A percentile compares a stretch with the other conserved stretches of the same genome.
Evolutionary conservation across 2,113 vertebrate species (phyloP).

Genomic region (Heliornis fulica): DNA sequence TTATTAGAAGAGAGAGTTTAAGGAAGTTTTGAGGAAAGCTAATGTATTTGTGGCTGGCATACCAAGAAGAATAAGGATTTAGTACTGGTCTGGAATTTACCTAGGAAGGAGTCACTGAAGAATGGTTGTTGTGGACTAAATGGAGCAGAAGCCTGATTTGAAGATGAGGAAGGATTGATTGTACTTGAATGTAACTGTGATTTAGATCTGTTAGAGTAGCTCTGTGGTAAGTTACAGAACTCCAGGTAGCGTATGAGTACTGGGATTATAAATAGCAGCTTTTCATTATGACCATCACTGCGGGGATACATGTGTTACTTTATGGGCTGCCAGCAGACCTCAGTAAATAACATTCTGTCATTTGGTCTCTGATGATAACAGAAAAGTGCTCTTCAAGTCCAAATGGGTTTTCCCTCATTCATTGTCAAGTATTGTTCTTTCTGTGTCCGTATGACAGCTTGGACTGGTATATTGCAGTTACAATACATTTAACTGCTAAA

Average conservation of each 20-base stretch:
- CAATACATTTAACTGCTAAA: neutral
- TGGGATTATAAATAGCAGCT: neutral
- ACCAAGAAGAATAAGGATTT: neutral
- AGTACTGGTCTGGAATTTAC: neutral
- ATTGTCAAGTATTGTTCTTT: neutral
- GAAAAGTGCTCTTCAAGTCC: neutral
- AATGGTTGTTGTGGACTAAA: neutral
- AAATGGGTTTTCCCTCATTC: neutral
- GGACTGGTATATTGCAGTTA: neutral
- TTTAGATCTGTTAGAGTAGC: neutral
- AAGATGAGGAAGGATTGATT: neutral
- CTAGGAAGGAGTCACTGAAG: neutral
- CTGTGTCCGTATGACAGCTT: neutral
- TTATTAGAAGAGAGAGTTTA: neutral
- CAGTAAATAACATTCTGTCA: neutral
- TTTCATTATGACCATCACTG: neutral
- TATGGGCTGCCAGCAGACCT: neutral
- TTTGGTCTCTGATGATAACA: neutral
- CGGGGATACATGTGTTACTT: neutral
- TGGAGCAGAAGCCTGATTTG: neutral
- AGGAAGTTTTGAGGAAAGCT: neutral
- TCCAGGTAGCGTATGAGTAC: neutral
- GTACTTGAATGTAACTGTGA: neutral
- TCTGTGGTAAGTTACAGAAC: neutral
- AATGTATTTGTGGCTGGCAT: neutral